Percentiles rank a stretch among this genome's conserved stretches.
These are phyloP conservation scores for Agonum fuliginosum DNA, from an alignment of 2,888 invertebrate species.

Conservation along the genomic window DNA sequence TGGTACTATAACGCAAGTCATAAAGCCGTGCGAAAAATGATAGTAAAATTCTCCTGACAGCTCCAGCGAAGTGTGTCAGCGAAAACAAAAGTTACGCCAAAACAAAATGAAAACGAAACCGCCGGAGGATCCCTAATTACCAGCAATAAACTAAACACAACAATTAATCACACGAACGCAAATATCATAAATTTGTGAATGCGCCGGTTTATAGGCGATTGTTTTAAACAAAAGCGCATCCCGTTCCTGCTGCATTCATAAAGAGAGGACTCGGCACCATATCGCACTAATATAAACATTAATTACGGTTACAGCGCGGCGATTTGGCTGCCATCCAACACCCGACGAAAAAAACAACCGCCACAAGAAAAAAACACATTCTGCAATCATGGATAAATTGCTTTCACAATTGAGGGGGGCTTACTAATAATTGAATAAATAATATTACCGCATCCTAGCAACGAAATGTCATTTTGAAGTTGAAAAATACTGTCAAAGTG, in stretches of 20 bases:
- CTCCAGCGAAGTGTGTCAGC: conserved; percentile 33
- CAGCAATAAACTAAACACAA: conserved; percentile 49
- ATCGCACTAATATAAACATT: conserved; percentile 58
- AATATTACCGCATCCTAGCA: not conserved
- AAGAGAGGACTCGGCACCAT: conserved; percentile 35
- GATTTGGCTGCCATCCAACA: conserved; percentile 57
- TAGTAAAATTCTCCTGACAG: conserved; percentile 19
- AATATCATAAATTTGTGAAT: conserved; percentile 54
- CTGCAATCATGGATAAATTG: no score
- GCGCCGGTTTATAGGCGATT: conserved; percentile 54
- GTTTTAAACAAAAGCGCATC: conserved; percentile 57
- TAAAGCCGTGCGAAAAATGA: conserved; percentile 33
- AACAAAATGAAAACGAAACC: conserved; percentile 37
- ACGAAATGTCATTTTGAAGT: no score
- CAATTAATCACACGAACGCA: conserved; percentile 52
- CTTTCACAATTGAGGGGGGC: no score
- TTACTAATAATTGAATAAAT: no score
- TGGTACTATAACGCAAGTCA: conserved; percentile 2
- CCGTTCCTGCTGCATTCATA: conserved; percentile 47
- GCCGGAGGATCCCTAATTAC: conserved; percentile 44
- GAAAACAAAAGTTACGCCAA: conserved; percentile 35
- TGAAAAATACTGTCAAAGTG: no score
- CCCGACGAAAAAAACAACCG: conserved; percentile 38
- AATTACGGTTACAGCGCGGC: conserved; percentile 58
- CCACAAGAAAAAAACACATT: conserved; percentile 33